Evolutionary conservation across 23 tunicate species (phyloP), one percentile per base, ranked within the genome.

Genomic region (Diplosoma virens): DNA sequence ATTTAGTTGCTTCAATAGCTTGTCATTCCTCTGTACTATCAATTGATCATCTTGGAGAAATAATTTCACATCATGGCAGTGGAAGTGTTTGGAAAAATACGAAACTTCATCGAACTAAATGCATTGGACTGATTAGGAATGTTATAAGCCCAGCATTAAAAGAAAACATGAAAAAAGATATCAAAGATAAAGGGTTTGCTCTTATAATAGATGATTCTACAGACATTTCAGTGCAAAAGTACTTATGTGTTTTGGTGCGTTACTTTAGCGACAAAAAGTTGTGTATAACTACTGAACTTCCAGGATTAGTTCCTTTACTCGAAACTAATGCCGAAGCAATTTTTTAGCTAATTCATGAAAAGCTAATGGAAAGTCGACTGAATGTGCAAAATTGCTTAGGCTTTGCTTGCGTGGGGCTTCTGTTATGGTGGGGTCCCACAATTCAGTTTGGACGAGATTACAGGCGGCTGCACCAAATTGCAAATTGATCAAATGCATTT

Each of bases 381-480:
- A 14, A 17, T n/a, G 50, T 75, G 17, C 1, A 26, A 6, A 75
- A 56, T 58, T 75, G 80, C 24, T 11, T 75, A 9, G 66, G 66
- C 6, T 75, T 75, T 75, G 59, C 82, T n/a, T 78, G 59, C 25
- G 77, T 67, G 77, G 84, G n/a, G 77, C 84, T 23, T 67, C 77
- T 23, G 32, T 2, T 47, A 53, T 68, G 77, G 67, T 80, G 20
- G 77, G 84, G 4, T 68, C 64, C 68, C 53, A 68, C 77, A 67
- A 80, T 67, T 80, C 77, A 30, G 84, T 80, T 33, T 45, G 80
- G 30, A 45, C 27, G 23, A 24, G 45, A 27, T 73, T 34, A 17
- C 37, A 33, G 41, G 80, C 22, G 3, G 14, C 52, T 27, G 32
- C 79, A 14, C 79, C 79, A 4, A 9, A 14, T 4, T 73, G 79